phyloP scores from a whole-genome alignment of 2,797 vertebrate genomes.

The Poeciliopsis paucimaculata region DNA sequence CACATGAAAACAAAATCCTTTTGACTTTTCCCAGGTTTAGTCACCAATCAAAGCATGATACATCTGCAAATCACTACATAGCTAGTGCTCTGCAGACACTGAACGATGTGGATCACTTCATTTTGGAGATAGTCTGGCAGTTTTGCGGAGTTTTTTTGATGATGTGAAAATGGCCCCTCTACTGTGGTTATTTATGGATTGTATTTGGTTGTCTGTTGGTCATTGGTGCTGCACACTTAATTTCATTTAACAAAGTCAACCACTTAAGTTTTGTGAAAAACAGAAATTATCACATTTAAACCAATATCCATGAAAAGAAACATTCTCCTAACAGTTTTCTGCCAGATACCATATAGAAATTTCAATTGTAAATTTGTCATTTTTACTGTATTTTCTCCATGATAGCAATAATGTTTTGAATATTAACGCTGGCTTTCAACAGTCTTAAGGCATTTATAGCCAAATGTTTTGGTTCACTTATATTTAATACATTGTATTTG shows the following conservation, averaged over 20 bases:
- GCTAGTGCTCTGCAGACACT: not conserved
- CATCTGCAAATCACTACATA: not conserved
- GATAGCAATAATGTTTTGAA: not conserved
- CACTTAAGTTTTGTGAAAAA: too few relatives aligned
- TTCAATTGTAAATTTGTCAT: not conserved
- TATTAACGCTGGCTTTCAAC: not conserved
- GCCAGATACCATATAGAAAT: not conserved
- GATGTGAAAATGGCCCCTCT: not conserved
- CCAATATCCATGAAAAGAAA: not conserved
- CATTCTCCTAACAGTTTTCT: not conserved
- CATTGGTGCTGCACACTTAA: not conserved
- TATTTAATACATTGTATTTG: too few relatives aligned
- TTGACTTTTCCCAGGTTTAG: not conserved
- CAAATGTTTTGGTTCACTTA: too few relatives aligned
- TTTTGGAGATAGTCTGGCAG: not conserved
- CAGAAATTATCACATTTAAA: too few relatives aligned
- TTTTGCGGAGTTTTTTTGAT: not conserved
- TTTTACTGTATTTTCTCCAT: not conserved
- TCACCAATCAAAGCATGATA: not conserved
- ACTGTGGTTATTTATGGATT: not conserved
- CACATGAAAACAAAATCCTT: conserved; percentile 1
- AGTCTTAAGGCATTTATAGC: too few relatives aligned
- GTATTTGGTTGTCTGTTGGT: not conserved
- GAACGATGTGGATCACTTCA: not conserved
- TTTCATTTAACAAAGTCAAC: not conserved